Conservation (phyloP, 2,888 invertebrate species). For the Anorthoa munda region DNA sequence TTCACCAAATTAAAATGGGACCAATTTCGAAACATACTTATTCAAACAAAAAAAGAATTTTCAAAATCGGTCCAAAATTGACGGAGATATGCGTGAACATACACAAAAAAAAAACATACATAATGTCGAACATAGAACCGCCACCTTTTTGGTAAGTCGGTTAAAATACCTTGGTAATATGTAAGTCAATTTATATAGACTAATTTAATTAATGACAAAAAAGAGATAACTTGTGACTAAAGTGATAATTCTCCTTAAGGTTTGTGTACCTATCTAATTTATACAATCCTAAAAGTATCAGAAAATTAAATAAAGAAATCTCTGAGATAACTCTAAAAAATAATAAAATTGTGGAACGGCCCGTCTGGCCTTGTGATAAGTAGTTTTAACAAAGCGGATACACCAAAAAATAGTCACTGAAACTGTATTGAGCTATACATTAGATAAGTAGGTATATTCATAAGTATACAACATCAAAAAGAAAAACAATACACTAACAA, state of each 20-base stretch:
- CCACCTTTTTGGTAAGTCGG: no score
- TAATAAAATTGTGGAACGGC: neutral
- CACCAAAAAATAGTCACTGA: neutral
- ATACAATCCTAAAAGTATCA: neutral
- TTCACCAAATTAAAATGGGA: no score
- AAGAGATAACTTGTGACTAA: neutral
- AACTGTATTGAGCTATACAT: neutral
- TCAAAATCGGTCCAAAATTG: no score
- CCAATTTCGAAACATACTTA: no score
- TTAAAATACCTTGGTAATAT: no score
- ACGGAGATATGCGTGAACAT: no score
- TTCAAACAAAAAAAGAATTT: no score
- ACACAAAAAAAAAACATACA: no score
- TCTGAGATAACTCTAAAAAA: neutral
- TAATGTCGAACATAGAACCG: no score
- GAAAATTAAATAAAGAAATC: neutral
- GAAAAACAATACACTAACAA: constrained; percentile 10
- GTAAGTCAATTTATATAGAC: neutral
- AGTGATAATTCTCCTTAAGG: neutral
- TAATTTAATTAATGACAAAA: neutral
- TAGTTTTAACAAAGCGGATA: neutral
- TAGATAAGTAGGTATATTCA: neutral
- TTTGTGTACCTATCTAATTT: neutral
- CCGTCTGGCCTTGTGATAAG: neutral
- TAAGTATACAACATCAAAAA: constrained; percentile 1